Conservation (phyloP, 2,113 vertebrate species). For the Crotalus viridis region DNA sequence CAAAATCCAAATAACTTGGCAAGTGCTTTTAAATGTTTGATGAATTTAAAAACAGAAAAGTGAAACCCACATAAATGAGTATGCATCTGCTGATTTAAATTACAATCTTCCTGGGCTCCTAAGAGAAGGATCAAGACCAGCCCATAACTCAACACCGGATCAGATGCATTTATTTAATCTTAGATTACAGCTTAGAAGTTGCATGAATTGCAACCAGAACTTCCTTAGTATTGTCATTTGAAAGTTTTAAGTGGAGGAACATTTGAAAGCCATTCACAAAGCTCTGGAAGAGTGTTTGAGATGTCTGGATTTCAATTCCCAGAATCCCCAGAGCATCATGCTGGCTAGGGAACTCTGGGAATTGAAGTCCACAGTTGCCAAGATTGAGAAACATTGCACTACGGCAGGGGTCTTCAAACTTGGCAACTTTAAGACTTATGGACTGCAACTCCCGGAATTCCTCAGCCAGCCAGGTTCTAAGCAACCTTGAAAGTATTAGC, state of each 20-base stretch:
- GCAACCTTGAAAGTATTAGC: background rate
- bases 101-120: background rate
- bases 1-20: background rate
- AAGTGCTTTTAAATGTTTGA: background rate
- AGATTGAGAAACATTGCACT: background rate
- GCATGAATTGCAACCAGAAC: background rate
- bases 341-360: background rate
- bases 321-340: background rate
- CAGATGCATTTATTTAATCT: background rate
- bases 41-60: background rate
- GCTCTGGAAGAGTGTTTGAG: background rate
- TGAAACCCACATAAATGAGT: background rate
- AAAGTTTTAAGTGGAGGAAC: background rate
- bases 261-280: background rate
- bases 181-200: background rate
- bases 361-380: background rate
- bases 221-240: background rate
- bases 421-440: background rate
- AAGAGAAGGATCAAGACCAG: background rate
- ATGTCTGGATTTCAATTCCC: background rate
- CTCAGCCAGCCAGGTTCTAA: background rate
- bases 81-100: background rate
- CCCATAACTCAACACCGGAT: background rate
- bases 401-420: too few species aligned
- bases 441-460: background rate